Evolutionary conservation across 1,140 invertebrate species (phyloP), one percentile per base, ranked within the genome.

Genomic region (Zaprionus inermis): DNA sequence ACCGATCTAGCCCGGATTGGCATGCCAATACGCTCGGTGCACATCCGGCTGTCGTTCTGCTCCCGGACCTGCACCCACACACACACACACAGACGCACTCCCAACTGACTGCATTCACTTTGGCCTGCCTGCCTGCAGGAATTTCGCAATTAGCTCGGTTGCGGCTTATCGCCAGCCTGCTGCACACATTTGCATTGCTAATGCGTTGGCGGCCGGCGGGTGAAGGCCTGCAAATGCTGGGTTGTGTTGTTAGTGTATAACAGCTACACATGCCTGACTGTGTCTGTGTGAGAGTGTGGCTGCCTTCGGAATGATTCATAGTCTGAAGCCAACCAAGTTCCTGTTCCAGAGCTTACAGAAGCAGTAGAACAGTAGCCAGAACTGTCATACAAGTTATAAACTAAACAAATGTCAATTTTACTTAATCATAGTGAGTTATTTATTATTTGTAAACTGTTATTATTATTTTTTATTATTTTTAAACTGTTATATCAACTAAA

Each of bases 101-200:
- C 20, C 11, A 16, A 22, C 32, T 46, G 44, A 5, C 32, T 55
- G 59, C 78, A 79, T 84, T 84, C 78, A 81, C 82, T 84, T 75
- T 69, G 81, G 63, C 51, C 34, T 36, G 58, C 24, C 36, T 86
- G 82, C 82, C 79, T 85, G 79, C 83, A 85, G 82, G 82, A 85
- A 82, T 88, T 86, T 82, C 79, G 72, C 82, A 85, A 85, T 85
- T 79, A 76, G 82, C 58, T 84, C 63, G 81, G 54, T 76, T 79
- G 38, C 9, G 28, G 58, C 44, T 61, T 63, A 78, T 79, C 76
- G 64, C 56, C 67, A 79, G 80, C 61, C 73, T 79, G 77, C 71
- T 64, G 58, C 51, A 54, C 49, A 78, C 3, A 28, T 28, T 82
- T 82, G 80, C 80, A 82, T 76, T 74, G 66, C 72, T 58, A 70